These are phyloP conservation scores for Brachionus calyciflorus DNA, from an alignment of 1,140 invertebrate species.

Conservation along the genomic window DNA sequence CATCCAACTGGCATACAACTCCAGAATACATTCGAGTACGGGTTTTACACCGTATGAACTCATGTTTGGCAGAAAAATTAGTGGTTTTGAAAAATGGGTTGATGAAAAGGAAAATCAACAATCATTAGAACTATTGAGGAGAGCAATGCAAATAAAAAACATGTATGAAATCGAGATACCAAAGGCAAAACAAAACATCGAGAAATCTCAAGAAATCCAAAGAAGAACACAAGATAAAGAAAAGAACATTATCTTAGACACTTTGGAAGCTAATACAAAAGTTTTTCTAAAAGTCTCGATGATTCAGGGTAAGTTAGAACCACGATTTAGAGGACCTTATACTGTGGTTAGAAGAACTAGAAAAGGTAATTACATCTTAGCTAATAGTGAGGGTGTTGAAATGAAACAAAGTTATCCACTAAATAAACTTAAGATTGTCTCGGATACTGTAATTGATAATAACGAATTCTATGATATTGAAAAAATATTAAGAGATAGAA, in stretches of 20 bases:
- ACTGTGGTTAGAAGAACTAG: slow-evolving; percentile 5
- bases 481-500: too few species aligned
- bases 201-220: slow-evolving; percentile 19
- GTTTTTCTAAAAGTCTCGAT: slow-evolving; percentile 15
- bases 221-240: too few species aligned
- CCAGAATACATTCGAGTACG: not conserved
- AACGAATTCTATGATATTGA: too few species aligned
- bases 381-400: slow-evolving; percentile 7
- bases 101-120: not conserved
- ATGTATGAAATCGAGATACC: slow-evolving; percentile 24
- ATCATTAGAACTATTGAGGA: not conserved
- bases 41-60: slow-evolving; percentile 22
- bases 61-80: slow-evolving; percentile 16
- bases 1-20: not conserved
- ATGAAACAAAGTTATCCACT: slow-evolving; percentile 18
- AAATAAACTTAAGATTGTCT: slow-evolving; percentile 17
- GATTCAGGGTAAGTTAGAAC: slow-evolving; percentile 21
- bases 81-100: slow-evolving; percentile 13
- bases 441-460: not conserved
- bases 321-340: slow-evolving; percentile 15
- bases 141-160: slow-evolving; percentile 37
- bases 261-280: slow-evolving; percentile 4
- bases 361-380: slow-evolving; percentile 30
- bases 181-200: slow-evolving; percentile 15
- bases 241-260: not conserved